Conservation (phyloP, 1,140 invertebrate species). For the Drosophila bifasciata region DNA sequence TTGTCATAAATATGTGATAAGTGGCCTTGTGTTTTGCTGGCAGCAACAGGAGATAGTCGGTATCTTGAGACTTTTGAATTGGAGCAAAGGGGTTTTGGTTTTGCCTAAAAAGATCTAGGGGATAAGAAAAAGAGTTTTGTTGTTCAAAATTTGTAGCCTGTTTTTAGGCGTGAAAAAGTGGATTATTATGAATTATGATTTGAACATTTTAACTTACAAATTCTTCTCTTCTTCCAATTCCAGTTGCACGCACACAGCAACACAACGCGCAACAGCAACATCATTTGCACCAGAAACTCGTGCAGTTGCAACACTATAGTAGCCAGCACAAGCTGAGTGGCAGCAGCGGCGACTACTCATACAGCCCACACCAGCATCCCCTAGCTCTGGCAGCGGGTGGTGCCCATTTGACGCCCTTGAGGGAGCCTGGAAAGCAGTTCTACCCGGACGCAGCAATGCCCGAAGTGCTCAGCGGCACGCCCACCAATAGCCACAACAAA, state of each 20-base stretch:
- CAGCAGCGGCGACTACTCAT: constrained; percentile 26
- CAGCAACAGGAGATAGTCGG: constrained; percentile 30
- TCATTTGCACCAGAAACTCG: constrained; percentile 24
- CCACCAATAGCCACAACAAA: constrained; percentile 69
- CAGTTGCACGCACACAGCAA: constrained; percentile 27
- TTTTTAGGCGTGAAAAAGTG: constrained; percentile 13
- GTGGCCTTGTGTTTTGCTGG: constrained; percentile 34
- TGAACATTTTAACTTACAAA: too few species aligned
- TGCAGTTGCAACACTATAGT: constrained; percentile 32
- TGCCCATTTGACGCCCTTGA: too few species aligned
- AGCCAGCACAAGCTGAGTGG: constrained; percentile 29
- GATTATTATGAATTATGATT: too few species aligned
- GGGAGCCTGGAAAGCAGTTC: constrained; percentile 4
- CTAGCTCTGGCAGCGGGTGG: constrained; percentile 5
- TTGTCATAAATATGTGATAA: constrained; percentile 37
- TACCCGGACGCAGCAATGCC: constrained; percentile 52
- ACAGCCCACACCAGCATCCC: constrained; percentile 26
- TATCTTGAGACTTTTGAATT: constrained; percentile 33
- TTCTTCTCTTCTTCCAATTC: background rate
- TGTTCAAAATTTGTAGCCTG: constrained; percentile 8
- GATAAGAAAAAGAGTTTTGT: constrained; percentile 9
- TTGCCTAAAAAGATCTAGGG: background rate
- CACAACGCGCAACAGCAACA: constrained; percentile 25
- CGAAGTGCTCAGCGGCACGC: constrained; percentile 65
- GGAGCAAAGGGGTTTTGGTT: constrained; percentile 41